Base-by-base conservation (phyloP, 35 echinoderm and acorn worm species). In the Diadema setosum region DNA sequence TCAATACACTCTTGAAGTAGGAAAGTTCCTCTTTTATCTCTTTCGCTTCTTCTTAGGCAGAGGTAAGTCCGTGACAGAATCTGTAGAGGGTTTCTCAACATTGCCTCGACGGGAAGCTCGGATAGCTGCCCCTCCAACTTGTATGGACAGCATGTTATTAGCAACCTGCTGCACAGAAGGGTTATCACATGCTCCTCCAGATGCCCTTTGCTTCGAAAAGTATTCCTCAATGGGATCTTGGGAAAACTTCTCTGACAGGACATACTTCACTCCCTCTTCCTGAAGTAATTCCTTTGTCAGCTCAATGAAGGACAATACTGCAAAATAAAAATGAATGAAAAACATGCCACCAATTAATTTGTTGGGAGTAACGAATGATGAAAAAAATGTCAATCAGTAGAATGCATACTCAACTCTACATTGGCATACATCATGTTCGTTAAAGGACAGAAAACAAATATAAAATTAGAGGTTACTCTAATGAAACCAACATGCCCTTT, bases 281-380 rank as follows among this genome's bases (percentile, higher is more conserved):
- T 42, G 30, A 1, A 94, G 87, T 56, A 89, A 83, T 27, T 88
- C 80, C 46, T 89, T 83, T 32, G 59, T 60, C 4, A 93, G 65
- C n/a, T 89, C 44, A 23, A 85, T 67, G 70, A 93, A 93, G 2
- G 91, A 89, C 14, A 14, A n/a, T 42, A 89, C 91, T 93, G 80
- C 5, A 87, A 41, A 16, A 5, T 16, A 45, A 88, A 5, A 69
- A 35, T 48, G 44, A 57, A 4, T 26, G 7, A 55, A 30, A 83
- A 75, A 24, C 23, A 75, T 52, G 9, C 9, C n/a, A 52, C 48
- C 9, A 9, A 52, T 52, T 52, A 11, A 52, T 11, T 52, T 9
- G n/a, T 11, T 11, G 48, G 9, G 48, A 52, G n/a, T n/a, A 52
- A n/a, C n/a, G 48, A 9, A 52, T 11, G 9, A 52, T 9, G n/a